Base-by-base conservation (phyloP, 2,888 invertebrate species). In the Orthosia gothica region DNA sequence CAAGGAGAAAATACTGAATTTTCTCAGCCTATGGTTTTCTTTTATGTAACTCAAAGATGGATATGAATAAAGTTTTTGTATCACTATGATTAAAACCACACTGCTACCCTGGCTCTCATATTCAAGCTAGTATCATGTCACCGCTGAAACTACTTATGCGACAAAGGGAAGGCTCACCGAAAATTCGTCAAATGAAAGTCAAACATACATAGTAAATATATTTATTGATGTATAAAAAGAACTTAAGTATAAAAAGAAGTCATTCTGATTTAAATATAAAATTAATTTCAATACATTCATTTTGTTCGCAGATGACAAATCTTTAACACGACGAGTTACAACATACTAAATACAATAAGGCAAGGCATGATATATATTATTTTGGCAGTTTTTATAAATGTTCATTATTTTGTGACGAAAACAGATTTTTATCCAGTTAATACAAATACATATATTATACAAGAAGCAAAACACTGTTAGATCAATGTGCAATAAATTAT, bases 161-260 rank as follows among this genome's bases (percentile, higher is more conserved):
- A 40, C 68, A 61, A 62, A 20, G n/a, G 9, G 15, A 20, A 40
- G 11, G 3, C 50, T 26, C 3, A 12, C 4, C 5, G 15, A 32
- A 55, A 23, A 40, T 9, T 26, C 2, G 47, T 62, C 12, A 59
- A 82, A 70, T 77, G 7, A 81, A 81, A 83, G 7, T 23, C 59
- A 20, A 5, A 45, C 0, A 57, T 59, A 66, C 32, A 70, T 71
- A 59, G 70, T 79, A 76, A 76, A 83, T 78, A 66, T 23, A 73
- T 85, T 81, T 80, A 81, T 81, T 85, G 32, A 11, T 52, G 69
- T 85, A 79, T 78, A 76, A 76, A 84, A 81, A 68, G 54, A 63
- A 66, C 73, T 73, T 81, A 81, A 4, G 26, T 7, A 59, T 75
- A 77, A 62, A 57, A 58, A 66, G 50, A 72, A 76, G 11, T 63